Evolutionary conservation across 1,140 invertebrate genomes (phyloP).

Genomic region (Hormaphis cornu): DNA sequence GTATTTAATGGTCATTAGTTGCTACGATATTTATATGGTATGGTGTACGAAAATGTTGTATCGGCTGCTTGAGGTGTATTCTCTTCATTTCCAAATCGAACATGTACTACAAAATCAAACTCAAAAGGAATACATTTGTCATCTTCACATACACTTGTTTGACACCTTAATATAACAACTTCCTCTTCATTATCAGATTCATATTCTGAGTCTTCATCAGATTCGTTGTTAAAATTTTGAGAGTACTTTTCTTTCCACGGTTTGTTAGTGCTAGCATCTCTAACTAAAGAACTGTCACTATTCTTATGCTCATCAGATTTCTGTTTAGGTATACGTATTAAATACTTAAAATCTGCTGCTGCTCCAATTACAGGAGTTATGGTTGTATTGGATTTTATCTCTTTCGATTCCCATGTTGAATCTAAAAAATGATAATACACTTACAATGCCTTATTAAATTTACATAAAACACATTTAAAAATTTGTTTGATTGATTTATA

Average conservation of each 20-base stretch:
- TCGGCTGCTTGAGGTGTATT: conserved; percentile 4
- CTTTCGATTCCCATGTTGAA: conserved; percentile 24
- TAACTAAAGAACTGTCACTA: neutral
- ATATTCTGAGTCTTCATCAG: neutral
- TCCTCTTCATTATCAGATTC: neutral
- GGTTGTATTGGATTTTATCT: conserved; percentile 1
- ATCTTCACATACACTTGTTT: conserved; percentile 2
- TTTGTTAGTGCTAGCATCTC: neutral
- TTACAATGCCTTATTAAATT: neutral
- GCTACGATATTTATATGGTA: neutral
- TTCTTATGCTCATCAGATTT: neutral
- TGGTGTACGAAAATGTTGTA: neutral
- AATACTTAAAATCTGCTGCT: conserved; percentile 13
- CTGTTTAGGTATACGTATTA: conserved; percentile 8
- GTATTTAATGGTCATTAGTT: neutral
- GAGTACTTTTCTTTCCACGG: neutral
- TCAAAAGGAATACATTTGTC: conserved; percentile 1
- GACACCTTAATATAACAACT: conserved; percentile 20
- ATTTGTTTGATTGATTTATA: too few relatives aligned
- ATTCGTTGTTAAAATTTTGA: neutral
- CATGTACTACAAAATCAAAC: conserved; percentile 17
- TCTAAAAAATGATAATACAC: neutral
- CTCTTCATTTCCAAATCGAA: neutral
- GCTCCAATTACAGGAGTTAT: neutral
- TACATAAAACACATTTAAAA: too few relatives aligned